Conservation (phyloP, 2,113 vertebrate species). For the Urocolius indicus region DNA sequence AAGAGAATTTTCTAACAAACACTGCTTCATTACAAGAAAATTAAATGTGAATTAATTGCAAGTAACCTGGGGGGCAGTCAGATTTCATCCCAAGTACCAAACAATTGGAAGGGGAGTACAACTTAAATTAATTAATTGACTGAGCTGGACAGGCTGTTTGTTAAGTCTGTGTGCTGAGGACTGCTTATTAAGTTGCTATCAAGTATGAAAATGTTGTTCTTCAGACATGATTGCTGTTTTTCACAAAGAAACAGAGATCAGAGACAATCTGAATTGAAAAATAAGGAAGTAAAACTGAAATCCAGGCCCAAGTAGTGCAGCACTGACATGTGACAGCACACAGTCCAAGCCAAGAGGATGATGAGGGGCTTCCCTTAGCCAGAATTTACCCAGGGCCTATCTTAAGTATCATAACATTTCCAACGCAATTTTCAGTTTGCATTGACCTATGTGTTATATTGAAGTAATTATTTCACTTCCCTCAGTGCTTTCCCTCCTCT, state of each 20-base stretch:
- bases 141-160: background rate
- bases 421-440: background rate
- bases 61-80: background rate
- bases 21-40: background rate
- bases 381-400: background rate
- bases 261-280: background rate
- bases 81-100: background rate
- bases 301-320: background rate
- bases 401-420: background rate
- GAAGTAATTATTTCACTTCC: background rate
- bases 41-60: background rate
- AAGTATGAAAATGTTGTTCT: background rate
- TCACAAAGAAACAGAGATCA: background rate
- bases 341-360: background rate
- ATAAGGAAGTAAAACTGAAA: background rate
- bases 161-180: background rate
- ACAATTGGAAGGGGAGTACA: background rate
- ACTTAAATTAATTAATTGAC: background rate
- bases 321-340: accelerated
- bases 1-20: background rate
- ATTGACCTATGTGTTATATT: background rate
- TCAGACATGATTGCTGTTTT: background rate
- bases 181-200: background rate
- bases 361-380: background rate
- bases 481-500: background rate